These are phyloP conservation scores for Calyptomena viridis DNA, from an alignment of 2,113 vertebrate genomes.

Conservation along the genomic window DNA sequence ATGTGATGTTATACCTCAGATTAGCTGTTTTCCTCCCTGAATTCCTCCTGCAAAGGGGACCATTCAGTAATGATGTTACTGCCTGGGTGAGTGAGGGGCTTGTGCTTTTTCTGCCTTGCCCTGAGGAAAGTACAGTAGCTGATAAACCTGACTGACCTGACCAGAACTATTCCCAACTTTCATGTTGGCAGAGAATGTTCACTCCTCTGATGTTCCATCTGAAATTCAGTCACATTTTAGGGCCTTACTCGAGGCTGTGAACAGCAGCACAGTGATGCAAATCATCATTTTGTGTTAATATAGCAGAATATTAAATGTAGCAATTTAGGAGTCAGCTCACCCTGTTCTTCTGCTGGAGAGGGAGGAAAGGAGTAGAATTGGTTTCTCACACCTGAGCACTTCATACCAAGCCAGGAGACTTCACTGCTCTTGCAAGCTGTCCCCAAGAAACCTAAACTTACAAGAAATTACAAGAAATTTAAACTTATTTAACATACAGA, in stretches of 20 bases:
- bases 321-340: neutral
- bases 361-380: neutral
- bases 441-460: too few relatives aligned
- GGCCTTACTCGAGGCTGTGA: neutral
- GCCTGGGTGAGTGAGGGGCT: neutral
- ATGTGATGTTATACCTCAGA: neutral
- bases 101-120: neutral
- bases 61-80: neutral
- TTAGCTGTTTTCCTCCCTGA: neutral
- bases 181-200: neutral
- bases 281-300: rapidly evolving
- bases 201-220: neutral
- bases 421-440: neutral
- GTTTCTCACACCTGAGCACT: neutral
- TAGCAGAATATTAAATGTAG: neutral
- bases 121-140: neutral
- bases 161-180: neutral
- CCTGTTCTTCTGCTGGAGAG: neutral
- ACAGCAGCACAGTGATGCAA: neutral
- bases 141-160: neutral
- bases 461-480: neutral
- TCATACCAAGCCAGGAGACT: neutral
- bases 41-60: neutral
- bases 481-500: neutral
- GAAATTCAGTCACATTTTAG: neutral